These are phyloP conservation scores for Drosophila orosa DNA, from an alignment of 1,140 invertebrate genomes.

Conservation along the genomic window DNA sequence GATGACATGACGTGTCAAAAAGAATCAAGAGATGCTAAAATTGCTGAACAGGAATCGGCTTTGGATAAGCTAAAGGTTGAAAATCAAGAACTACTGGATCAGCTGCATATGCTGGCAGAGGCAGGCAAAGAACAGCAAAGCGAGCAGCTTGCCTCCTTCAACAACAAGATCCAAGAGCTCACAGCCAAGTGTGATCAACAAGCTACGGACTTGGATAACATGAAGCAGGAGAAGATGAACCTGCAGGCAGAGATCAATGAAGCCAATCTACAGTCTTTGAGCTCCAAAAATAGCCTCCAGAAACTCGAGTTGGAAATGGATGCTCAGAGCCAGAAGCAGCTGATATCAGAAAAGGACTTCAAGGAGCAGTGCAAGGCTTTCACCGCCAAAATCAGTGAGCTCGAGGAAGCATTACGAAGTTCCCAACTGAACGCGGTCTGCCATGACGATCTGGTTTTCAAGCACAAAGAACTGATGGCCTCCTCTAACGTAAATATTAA, in stretches of 20 bases:
- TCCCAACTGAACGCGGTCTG: not conserved
- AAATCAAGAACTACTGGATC: slow-evolving; percentile 41
- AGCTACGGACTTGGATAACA: slow-evolving; percentile 16
- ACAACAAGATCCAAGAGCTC: slow-evolving; percentile 2
- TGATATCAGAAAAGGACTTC: not conserved
- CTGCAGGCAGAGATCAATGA: slow-evolving; percentile 3
- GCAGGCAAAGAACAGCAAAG: not conserved
- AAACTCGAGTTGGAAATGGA: not conserved
- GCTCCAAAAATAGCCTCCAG: not conserved
- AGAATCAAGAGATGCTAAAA: too few species aligned
- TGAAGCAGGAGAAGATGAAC: slow-evolving; percentile 31
- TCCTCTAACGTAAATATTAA: slow-evolving; percentile 9
- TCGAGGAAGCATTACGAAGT: slow-evolving; percentile 16
- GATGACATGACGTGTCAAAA: not conserved
- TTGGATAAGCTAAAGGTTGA: slow-evolving; percentile 30
- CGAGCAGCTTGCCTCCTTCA: not conserved
- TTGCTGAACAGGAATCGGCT: slow-evolving; percentile 2
- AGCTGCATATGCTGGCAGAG: slow-evolving; percentile 23
- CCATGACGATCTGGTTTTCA: slow-evolving; percentile 13
- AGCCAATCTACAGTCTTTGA: too few species aligned
- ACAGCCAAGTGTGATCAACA: slow-evolving; percentile 20
- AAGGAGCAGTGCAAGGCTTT: slow-evolving; percentile 17
- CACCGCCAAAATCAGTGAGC: slow-evolving; percentile 21
- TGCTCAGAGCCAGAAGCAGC: not conserved
- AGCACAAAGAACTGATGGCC: slow-evolving; percentile 20